Conservation (phyloP, 1,140 invertebrate species). For the Drosophila watanabei region DNA sequence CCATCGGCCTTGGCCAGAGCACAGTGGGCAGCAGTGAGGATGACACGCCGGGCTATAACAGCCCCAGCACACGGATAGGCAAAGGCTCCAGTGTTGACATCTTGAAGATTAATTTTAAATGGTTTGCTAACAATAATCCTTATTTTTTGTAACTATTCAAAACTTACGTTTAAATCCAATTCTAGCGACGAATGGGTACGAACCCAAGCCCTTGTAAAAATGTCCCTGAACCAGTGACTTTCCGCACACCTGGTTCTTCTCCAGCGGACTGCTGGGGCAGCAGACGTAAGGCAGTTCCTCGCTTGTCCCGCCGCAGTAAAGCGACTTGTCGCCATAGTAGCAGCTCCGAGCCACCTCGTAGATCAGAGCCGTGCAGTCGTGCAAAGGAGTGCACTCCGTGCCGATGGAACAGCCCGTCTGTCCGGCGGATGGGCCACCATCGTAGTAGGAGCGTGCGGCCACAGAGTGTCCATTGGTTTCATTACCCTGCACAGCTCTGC, state of each 20-base stretch:
- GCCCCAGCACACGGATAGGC: slow-evolving; percentile 90
- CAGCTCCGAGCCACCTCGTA: slow-evolving; percentile 83
- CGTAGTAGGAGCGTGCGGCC: slow-evolving; percentile 63
- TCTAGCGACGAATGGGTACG: slow-evolving; percentile 89
- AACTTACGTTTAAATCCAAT: slow-evolving; percentile 89
- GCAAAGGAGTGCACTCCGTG: slow-evolving; percentile 80
- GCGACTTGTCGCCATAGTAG: slow-evolving; percentile 83
- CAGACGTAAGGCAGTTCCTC: slow-evolving; percentile 84
- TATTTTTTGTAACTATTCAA: too few species aligned
- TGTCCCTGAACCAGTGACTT: slow-evolving; percentile 88
- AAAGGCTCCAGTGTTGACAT: slow-evolving; percentile 87
- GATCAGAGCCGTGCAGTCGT: slow-evolving; percentile 80
- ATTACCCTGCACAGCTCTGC: slow-evolving; percentile 14
- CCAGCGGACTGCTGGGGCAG: slow-evolving; percentile 82
- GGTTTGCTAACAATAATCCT: too few species aligned
- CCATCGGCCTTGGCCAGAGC: slow-evolving; percentile 89
- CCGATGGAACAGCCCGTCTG: slow-evolving; percentile 69
- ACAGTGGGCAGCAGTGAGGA: slow-evolving; percentile 91
- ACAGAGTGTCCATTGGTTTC: slow-evolving; percentile 50
- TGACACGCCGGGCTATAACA: slow-evolving; percentile 87
- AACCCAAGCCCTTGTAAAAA: slow-evolving; percentile 89
- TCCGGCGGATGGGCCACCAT: slow-evolving; percentile 16
- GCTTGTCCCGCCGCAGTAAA: slow-evolving; percentile 73
- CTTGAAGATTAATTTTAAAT: too few species aligned
- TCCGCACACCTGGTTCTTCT: slow-evolving; percentile 87